Conservation (phyloP, 2,888 invertebrate species). For the Amphiduros pacificus region DNA sequence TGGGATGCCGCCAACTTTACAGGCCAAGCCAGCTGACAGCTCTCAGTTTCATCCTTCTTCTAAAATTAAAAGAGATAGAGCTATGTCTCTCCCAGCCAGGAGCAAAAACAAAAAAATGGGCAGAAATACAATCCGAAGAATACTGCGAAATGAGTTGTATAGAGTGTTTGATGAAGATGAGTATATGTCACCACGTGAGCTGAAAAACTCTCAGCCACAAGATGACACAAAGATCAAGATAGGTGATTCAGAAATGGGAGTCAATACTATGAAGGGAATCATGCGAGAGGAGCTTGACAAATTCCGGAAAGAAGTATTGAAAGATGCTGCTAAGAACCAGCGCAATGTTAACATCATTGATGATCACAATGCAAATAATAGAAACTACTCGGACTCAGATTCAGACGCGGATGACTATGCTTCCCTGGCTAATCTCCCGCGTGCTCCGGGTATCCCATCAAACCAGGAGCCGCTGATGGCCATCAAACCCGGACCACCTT, state of each 20-base stretch:
- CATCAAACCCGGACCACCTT: background rate
- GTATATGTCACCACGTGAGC: background rate
- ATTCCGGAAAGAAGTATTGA: too few relatives aligned
- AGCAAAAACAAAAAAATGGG: background rate
- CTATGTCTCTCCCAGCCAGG: background rate
- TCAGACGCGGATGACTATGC: conserved; percentile 10
- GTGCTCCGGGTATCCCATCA: background rate
- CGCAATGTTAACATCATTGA: background rate
- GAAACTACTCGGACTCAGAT: too few relatives aligned
- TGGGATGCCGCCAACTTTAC: background rate
- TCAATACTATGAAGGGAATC: conserved; percentile 24
- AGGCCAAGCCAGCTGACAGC: too few relatives aligned
- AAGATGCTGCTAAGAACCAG: too few relatives aligned
- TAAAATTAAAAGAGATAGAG: background rate
- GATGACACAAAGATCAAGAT: background rate
- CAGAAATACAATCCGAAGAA: conserved; percentile 2
- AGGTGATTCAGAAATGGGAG: conserved; percentile 15
- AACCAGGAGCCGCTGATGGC: background rate
- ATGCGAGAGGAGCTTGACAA: conserved; percentile 27
- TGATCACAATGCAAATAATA: too few relatives aligned
- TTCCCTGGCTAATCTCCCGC: conserved; percentile 5
- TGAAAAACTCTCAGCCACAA: background rate
- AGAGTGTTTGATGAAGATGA: conserved; percentile 1
- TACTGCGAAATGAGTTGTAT: conserved; percentile 14
- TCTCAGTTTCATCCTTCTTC: too few relatives aligned